phyloP scores from a whole-genome alignment of 2,888 invertebrate species.

The Drosophila nr. perissopoda region DNA sequence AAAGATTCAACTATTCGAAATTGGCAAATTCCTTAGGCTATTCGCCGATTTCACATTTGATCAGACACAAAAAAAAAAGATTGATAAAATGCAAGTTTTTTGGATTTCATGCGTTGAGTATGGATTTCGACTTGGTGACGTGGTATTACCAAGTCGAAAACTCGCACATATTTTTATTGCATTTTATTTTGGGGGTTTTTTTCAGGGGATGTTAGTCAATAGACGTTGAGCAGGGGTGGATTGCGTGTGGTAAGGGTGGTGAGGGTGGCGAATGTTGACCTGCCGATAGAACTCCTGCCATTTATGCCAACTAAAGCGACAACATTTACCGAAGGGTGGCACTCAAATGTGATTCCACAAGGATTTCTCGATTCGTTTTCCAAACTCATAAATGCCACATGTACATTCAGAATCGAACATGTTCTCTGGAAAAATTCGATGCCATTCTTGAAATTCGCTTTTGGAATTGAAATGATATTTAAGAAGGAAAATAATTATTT shows the following conservation, averaged over 20 bases:
- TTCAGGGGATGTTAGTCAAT: background rate
- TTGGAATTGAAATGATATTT: background rate
- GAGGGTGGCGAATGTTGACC: slow-evolving; percentile 2
- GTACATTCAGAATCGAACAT: background rate
- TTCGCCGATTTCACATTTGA: background rate
- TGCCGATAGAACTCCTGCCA: background rate
- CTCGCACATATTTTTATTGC: background rate
- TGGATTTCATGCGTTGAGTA: background rate
- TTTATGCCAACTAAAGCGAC: slow-evolving; percentile 25
- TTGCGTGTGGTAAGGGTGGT: background rate
- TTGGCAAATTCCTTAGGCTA: background rate
- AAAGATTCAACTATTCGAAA: background rate
- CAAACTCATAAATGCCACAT: background rate
- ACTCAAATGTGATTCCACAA: slow-evolving; percentile 44
- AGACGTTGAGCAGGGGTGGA: slow-evolving; percentile 1
- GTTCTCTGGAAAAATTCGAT: background rate
- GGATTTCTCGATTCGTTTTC: slow-evolving; percentile 1
- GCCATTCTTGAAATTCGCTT: background rate
- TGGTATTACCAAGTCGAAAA: background rate
- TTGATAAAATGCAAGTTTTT: background rate
- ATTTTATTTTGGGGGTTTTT: background rate
- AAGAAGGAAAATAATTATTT: background rate
- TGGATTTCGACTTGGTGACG: background rate
- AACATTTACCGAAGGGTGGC: slow-evolving; percentile 44
- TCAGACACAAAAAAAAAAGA: background rate